Evolutionary conservation across 2,113 vertebrate genomes (phyloP).

Genomic region (Macrotis lagotis): DNA sequence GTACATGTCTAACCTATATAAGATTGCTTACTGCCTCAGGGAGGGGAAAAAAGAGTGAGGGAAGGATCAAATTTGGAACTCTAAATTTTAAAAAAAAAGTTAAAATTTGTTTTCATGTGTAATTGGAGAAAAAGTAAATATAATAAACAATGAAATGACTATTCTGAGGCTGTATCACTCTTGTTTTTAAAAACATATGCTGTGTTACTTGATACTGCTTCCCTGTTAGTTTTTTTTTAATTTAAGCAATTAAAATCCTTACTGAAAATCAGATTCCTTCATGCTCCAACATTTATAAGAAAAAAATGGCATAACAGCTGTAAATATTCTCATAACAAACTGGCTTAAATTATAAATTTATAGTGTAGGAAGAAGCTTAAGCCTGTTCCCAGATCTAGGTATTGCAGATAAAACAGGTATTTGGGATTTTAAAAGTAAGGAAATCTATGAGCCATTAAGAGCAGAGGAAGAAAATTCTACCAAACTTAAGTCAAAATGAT

Average conservation of each 20-base stretch:
- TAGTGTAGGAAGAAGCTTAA: conserved; percentile 46
- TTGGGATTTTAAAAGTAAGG: conserved; percentile 57
- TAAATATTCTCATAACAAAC: conserved; percentile 53
- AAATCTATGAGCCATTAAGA: conserved; percentile 29
- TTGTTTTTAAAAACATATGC: not conserved
- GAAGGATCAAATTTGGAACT: no score
- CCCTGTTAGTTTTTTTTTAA: not conserved
- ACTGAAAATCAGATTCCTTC: conserved; percentile 68
- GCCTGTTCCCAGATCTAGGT: conserved; percentile 48
- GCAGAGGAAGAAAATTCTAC: not conserved
- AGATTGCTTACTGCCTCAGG: no score
- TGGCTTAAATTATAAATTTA: conserved; percentile 55
- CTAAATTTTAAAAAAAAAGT: no score
- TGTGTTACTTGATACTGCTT: not conserved
- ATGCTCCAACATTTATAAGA: conserved; percentile 55
- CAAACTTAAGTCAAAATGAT: conserved; percentile 1
- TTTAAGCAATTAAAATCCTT: conserved; percentile 59
- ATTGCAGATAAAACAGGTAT: conserved; percentile 44
- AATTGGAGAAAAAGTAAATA: not conserved
- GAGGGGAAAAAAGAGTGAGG: no score
- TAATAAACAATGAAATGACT: not conserved
- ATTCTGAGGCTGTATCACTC: not conserved
- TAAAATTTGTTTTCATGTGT: no score
- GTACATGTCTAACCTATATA: no score
- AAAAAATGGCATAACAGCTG: conserved; percentile 21